Evolutionary conservation across 2,888 invertebrate species (phyloP), one percentile per base, ranked within the genome.

Genomic region (Limenitis camilla): DNA sequence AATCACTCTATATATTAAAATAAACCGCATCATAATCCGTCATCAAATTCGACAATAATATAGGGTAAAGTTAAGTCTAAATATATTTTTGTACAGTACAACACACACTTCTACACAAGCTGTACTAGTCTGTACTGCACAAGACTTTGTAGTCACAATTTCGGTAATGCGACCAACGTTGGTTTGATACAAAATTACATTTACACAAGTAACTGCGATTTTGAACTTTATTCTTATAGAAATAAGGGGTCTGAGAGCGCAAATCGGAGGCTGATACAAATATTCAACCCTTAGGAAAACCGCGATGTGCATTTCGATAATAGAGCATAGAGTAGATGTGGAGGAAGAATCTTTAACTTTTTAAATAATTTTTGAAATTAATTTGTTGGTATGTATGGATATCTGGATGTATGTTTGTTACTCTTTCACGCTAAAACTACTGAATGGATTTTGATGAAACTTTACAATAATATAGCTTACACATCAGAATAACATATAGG

Each of bases 231-330:
- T 42, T 0, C 0, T 0, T 0, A 7, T 0, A 9, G 0, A 0
- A 4, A 66, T 70, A 65, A 60, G 55, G 46, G 46, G 9, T 7
- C 9, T 1, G 9, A 1, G 46, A 35, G 28, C 38, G 40, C 31
- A 49, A 36, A 44, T 49, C 35, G 42, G 59, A 65, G 63, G 59
- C 49, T 59, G 53, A 62, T 55, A 66, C 66, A 74, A 80, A 81
- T 78, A 76, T 76, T 79, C 81, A 81, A 81, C 83, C 83, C 82
- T 82, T 81, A 80, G 77, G 66, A 71, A 45, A 80, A 79, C 81
- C 78, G 70, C 78, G 81, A 79, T 82, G 81, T 79, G 81, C 82
- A 82, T 79, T 82, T 80, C 79, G 81, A 82, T 83, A 82, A 83
- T 81, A 81, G 71, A 61, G 59, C 59, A 63, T 63, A 80, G 81